Base-by-base conservation (phyloP, 1,140 invertebrate species). In the Drosophila mayri region DNA sequence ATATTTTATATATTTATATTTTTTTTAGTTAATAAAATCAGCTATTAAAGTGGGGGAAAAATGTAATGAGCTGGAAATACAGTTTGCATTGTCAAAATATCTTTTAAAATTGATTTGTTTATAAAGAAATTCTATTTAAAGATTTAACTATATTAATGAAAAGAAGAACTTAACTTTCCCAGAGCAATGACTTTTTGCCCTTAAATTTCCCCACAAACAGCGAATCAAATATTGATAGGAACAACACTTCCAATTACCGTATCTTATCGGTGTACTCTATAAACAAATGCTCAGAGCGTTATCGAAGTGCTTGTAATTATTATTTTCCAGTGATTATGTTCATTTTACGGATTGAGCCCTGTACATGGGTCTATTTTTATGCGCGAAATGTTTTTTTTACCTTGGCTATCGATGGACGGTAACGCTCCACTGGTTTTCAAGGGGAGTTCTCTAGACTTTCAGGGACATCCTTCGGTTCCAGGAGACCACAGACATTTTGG, bases 331-430 rank as follows among this genome's bases (percentile, higher is more conserved):
- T 43, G 30, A 4, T 35, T 38, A 4, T 14, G n/a, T 20, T 14
- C 20, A 11, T 35, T 37, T 30, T 58, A 76, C 10, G 12, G 46
- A 70, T 18, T 6, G 28, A 49, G 47, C 9, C 54, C 63, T 70
- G 63, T 70, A 49, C 20, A 18, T 63, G 40, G 30, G 44, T 43
- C 25, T 41, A 16, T 57, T 68, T 60, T 58, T 25, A 62, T 68
- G 63, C 62, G 46, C 5, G 38, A 5, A 38, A 25, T 70, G 32
- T 70, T 70, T 47, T 70, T 47, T 50, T 57, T 73, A 43, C 64
- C 74, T 81, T 66, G 62, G 43, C 62, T 62, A 62, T 71, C 50
- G 25, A 44, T 47, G 37, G 46, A 46, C 40, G 43, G 30, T 38
- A 30, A 58, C 67, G 64, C 67, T 50, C 44, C 32, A 78, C 47